Percentiles rank a stretch among this genome's conserved stretches.
phyloP scores from a whole-genome alignment of 2,797 vertebrate genomes.

The Scleropages formosus region DNA sequence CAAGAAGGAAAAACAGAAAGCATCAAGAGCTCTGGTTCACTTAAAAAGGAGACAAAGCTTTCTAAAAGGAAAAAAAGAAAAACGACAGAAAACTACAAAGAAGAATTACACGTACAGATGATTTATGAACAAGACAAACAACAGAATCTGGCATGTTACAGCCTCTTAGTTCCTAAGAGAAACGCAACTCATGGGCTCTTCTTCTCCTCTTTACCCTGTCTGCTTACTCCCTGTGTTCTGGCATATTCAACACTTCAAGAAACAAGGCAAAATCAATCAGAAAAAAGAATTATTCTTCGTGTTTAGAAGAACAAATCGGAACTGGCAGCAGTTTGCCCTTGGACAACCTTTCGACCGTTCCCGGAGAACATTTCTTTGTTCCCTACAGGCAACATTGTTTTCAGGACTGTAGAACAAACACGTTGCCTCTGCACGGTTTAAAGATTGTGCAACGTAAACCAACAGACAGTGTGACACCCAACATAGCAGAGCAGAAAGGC shows the following conservation, averaged over 20 bases:
- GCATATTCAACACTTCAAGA: constrained; percentile 50
- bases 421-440: too few relatives aligned
- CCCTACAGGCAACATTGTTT: too few relatives aligned
- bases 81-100: background rate
- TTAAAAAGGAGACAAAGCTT: background rate
- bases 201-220: constrained; percentile 44
- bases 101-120: background rate
- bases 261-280: constrained; percentile 55
- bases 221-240: constrained; percentile 52
- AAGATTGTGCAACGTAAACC: too few relatives aligned
- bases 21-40: background rate
- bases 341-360: too few relatives aligned
- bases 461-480: too few relatives aligned
- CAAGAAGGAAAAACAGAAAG: background rate
- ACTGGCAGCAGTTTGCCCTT: background rate
- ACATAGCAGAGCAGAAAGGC: too few relatives aligned
- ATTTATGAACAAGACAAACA: background rate
- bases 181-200: background rate
- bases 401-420: too few relatives aligned
- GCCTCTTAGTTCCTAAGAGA: background rate
- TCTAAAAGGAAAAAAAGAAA: background rate
- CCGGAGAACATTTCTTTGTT: too few relatives aligned
- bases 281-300: constrained; percentile 57
- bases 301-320: constrained; percentile 44
- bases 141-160: background rate